phyloP scores from a whole-genome alignment of 2,888 invertebrate genomes.

The Plutella xylostella region DNA sequence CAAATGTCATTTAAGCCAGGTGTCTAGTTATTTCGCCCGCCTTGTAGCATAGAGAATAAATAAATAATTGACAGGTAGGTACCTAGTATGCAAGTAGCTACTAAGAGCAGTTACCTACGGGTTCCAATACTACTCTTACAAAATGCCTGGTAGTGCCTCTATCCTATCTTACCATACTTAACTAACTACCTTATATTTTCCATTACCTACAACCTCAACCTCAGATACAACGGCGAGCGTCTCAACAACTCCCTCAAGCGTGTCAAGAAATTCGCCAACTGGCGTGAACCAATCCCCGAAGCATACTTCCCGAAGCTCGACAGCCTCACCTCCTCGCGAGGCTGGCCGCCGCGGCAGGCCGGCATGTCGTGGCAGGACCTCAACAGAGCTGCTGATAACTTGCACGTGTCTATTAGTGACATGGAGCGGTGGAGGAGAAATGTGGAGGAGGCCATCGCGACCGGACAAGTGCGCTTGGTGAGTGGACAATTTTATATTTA shows the following conservation, averaged over 20 bases:
- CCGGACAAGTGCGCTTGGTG: constrained; percentile 73
- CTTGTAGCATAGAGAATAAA: no score
- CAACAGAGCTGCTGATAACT: constrained; percentile 73
- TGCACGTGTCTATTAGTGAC: constrained; percentile 72
- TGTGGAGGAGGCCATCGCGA: constrained; percentile 79
- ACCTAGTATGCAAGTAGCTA: no score
- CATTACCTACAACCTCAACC: background rate
- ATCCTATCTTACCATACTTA: no score
- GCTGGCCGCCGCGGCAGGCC: constrained; percentile 78
- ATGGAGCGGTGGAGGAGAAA: constrained; percentile 82
- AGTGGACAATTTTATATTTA: no score
- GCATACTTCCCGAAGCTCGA: constrained; percentile 88
- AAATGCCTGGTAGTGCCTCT: no score
- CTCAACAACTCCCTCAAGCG: constrained; percentile 77
- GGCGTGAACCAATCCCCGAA: constrained; percentile 77
- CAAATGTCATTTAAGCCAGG: no score
- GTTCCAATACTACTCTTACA: no score
- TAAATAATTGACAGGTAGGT: no score
- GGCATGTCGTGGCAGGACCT: constrained; percentile 73
- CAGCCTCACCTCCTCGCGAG: constrained; percentile 75
- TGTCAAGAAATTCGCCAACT: constrained; percentile 74
- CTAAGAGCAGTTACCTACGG: no score
- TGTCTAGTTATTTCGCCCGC: no score
- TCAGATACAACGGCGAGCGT: constrained; percentile 81
- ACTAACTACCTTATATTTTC: no score